A percentile compares a stretch with the other conserved stretches of the same genome.
Conservation (phyloP, 1,140 invertebrate genomes). For the Cydia fagiglandana region DNA sequence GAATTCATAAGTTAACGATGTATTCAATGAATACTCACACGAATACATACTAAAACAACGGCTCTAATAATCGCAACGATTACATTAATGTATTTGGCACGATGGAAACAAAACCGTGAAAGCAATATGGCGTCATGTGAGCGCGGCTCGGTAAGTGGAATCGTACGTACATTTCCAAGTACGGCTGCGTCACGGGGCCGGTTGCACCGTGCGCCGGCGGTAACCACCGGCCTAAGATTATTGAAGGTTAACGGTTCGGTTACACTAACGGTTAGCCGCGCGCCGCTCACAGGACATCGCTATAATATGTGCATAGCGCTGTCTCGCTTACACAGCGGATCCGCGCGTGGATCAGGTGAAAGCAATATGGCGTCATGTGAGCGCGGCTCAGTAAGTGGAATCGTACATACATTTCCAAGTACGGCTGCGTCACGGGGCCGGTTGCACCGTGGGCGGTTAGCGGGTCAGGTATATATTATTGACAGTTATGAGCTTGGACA, state of each 20-base stretch:
- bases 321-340: neutral
- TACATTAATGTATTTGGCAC: neutral
- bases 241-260: slow-evolving; percentile 15
- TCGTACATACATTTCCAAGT: slow-evolving; percentile 75
- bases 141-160: slow-evolving; percentile 68
- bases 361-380: no score
- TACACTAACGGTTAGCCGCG: no score
- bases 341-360: no score
- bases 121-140: slow-evolving; percentile 50
- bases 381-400: slow-evolving; percentile 63
- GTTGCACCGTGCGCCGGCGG: slow-evolving; percentile 40
- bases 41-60: no score
- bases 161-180: slow-evolving; percentile 75
- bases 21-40: no score
- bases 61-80: neutral
- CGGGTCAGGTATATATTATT: neutral
- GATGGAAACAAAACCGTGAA: neutral
- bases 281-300: no score
- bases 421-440: slow-evolving; percentile 59
- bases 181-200: slow-evolving; percentile 63
- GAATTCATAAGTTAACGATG: no score
- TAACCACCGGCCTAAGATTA: slow-evolving; percentile 13
- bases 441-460: neutral
- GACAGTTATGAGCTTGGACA: neutral
- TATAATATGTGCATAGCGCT: neutral